Conservation (phyloP, 2,113 vertebrate genomes). For the Marmota flaviventris region DNA sequence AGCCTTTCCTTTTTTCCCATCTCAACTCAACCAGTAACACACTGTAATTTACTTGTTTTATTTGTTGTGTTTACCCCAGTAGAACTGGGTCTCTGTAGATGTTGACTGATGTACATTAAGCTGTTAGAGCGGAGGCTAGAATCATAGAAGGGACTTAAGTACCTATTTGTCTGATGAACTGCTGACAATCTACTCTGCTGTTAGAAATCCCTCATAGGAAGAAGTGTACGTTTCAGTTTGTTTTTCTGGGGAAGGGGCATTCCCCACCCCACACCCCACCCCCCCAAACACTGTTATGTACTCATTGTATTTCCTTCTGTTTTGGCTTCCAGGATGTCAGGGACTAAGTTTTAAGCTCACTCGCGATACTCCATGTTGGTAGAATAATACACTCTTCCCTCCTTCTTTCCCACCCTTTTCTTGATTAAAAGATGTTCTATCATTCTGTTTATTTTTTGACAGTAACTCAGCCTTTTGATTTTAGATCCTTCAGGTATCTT, state of each 20-base stretch:
- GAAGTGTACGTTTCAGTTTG: neutral
- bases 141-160: neutral
- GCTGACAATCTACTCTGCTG: neutral
- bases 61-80: neutral
- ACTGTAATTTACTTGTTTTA: neutral
- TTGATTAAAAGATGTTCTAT: neutral
- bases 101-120: neutral
- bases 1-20: neutral
- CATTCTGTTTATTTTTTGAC: neutral
- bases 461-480: neutral
- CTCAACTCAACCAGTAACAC: neutral
- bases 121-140: neutral
- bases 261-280: too few relatives aligned
- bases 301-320: neutral
- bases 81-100: neutral
- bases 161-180: neutral
- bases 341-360: neutral
- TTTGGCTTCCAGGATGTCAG: neutral
- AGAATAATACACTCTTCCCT: neutral
- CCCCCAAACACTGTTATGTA: too few relatives aligned
- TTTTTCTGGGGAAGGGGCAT: neutral
- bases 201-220: neutral
- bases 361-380: neutral
- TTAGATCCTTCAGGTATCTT: constrained; percentile 19
- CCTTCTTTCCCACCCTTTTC: neutral